Percentiles rank a stretch among this genome's conserved stretches.
phyloP scores from a whole-genome alignment of 2,113 vertebrate species.

The Clarias magur region DNA sequence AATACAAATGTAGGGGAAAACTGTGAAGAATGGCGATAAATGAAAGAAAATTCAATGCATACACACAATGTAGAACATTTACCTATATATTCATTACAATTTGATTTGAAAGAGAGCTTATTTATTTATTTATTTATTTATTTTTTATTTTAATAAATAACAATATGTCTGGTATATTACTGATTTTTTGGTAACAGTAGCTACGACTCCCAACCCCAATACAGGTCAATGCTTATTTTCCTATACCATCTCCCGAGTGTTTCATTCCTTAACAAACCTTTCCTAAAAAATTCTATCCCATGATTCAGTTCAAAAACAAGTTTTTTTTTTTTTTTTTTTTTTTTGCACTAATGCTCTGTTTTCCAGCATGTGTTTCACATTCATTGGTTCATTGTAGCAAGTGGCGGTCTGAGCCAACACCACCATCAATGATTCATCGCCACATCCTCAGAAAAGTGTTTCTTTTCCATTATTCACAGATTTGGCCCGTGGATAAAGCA shows the following conservation, averaged over 20 bases:
- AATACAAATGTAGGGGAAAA: background rate
- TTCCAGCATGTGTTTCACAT: conserved; percentile 55
- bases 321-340: conserved; percentile 38
- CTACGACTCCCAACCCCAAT: background rate
- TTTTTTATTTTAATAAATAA: background rate
- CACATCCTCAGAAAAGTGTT: conserved; percentile 62
- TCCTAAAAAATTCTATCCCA: conserved; percentile 35
- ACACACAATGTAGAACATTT: background rate
- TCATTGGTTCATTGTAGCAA: conserved; percentile 51
- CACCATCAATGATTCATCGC: conserved; percentile 67
- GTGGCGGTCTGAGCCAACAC: conserved; percentile 60
- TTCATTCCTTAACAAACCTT: background rate
- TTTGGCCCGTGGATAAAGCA: conserved; percentile 53
- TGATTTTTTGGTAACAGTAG: background rate
- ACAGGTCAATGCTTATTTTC: background rate
- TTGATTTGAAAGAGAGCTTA: background rate
- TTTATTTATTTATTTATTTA: no score
- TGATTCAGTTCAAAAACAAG: conserved; percentile 64
- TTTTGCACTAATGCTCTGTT: conserved; percentile 67
- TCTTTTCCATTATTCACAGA: conserved; percentile 64
- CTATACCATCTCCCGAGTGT: background rate
- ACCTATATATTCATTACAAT: background rate
- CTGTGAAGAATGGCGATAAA: no score
- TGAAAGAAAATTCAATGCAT: background rate
- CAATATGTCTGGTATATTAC: background rate